phyloP scores from a whole-genome alignment of 2,113 vertebrate species.

The Hiodon alosoides region DNA sequence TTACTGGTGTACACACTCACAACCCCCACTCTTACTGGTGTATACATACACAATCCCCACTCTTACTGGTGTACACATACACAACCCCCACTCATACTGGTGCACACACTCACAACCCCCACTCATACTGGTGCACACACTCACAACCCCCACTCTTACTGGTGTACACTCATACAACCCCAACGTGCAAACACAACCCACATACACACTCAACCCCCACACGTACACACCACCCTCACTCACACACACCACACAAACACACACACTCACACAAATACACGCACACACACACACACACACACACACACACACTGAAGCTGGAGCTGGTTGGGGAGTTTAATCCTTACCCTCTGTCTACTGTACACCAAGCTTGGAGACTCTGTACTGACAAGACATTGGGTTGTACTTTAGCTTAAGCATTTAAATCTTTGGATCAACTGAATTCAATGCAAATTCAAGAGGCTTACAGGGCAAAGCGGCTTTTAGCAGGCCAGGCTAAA shows the following conservation, averaged over 20 bases:
- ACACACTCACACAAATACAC: too few relatives aligned
- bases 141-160: constrained; percentile 15
- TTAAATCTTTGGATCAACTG: constrained; percentile 39
- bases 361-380: neutral
- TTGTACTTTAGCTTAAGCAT: constrained; percentile 26
- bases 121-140: neutral
- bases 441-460: constrained; percentile 39
- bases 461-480: constrained; percentile 36
- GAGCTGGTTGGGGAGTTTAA: too few relatives aligned
- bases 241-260: neutral
- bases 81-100: neutral
- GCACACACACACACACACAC: too few relatives aligned
- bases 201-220: constrained; percentile 2
- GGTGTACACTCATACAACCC: neutral
- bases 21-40: too few relatives aligned
- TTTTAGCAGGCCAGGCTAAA: constrained; percentile 29
- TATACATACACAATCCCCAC: neutral
- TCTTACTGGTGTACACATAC: constrained; percentile 12
- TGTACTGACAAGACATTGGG: neutral
- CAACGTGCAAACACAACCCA: neutral
- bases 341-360: too few relatives aligned
- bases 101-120: neutral
- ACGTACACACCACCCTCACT: neutral
- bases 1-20: too few relatives aligned
- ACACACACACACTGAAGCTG: neutral